Conservation (phyloP, 37 sponge, comb jelly and placozoan genomes). For the Chondrilla cf. caribensis region DNA sequence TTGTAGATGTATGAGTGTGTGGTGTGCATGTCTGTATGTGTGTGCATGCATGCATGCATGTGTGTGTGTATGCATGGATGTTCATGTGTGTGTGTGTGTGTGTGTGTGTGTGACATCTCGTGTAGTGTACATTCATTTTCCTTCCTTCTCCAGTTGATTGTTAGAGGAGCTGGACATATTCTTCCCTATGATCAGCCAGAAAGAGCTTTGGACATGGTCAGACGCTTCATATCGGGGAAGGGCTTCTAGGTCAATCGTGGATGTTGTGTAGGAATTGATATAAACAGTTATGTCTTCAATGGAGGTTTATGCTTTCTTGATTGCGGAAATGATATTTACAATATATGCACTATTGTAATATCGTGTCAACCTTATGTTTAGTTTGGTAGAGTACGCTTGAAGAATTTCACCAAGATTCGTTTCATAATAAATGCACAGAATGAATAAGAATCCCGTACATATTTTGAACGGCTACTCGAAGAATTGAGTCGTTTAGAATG, state of each 20-base stretch:
- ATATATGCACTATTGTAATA: no score
- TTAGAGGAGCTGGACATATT: constrained; percentile 81
- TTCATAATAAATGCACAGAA: no score
- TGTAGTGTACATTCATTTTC: neutral
- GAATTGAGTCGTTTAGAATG: no score
- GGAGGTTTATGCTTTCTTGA: no score
- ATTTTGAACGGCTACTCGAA: no score
- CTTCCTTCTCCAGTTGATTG: constrained; percentile 41
- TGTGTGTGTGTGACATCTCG: neutral
- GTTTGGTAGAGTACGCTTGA: no score
- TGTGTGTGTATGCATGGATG: neutral
- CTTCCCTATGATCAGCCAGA: constrained; percentile 89
- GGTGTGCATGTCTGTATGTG: neutral
- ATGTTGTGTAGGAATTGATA: neutral
- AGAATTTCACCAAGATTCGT: no score
- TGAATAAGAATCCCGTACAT: no score
- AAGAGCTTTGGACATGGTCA: constrained; percentile 61
- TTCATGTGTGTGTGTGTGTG: neutral
- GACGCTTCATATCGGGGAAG: constrained; percentile 40
- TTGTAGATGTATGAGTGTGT: neutral
- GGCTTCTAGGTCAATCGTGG: neutral
- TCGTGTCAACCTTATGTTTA: no score
- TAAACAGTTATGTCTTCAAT: neutral
- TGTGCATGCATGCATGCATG: neutral
- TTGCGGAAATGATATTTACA: no score